Evolutionary conservation across 2,113 vertebrate genomes (phyloP), one percentile per base, ranked within the genome.

Genomic region (Pungitius pungitius): DNA sequence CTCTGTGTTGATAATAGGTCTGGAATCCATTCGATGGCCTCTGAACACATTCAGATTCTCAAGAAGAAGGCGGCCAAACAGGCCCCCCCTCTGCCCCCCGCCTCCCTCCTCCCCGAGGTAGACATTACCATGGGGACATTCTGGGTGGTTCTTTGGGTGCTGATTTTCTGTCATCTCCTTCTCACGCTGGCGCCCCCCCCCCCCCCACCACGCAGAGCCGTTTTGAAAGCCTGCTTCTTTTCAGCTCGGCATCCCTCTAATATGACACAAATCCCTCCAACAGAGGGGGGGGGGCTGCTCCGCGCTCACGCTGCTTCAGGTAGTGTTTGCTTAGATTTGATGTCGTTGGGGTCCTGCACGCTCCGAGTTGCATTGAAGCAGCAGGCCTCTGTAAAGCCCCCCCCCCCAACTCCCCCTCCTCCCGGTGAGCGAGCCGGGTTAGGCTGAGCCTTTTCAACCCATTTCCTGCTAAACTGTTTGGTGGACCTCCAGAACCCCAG

Each of bases 191-290:
- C 70, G 81, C 63, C 37, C 37, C 37, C 49, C 73, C 75, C 61
- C 69, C n/a, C n/a, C n/a, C n/a, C n/a, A n/a, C n/a, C n/a, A n/a
- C n/a, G n/a, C n/a, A n/a, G n/a, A n/a, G n/a, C 12, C 22, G 26
- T 84, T 85, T 85, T 56, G 17, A 52, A 85, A 87, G 83, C 67
- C 75, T n/a, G 51, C 42, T 78, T 82, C 59, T 84, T 89, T 87
- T 75, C 63, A 70, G 58, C 81, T 84, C 81, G 68, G 78, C 77
- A 67, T 73, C 72, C 75, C 30, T 80, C 60, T 81, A 81, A 85
- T 80, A 61, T 85, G 75, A 87, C 89, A 86, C 78, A 91, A 91
- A 90, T 91, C 87, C 81, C 61, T 66, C 76, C 69, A 77, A 81
- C 77, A 62, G 82, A 73, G 75, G 33, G 33, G 33, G 37, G 73